Conservation (phyloP, 2,888 invertebrate species). For the Iselma pallidipennis region DNA sequence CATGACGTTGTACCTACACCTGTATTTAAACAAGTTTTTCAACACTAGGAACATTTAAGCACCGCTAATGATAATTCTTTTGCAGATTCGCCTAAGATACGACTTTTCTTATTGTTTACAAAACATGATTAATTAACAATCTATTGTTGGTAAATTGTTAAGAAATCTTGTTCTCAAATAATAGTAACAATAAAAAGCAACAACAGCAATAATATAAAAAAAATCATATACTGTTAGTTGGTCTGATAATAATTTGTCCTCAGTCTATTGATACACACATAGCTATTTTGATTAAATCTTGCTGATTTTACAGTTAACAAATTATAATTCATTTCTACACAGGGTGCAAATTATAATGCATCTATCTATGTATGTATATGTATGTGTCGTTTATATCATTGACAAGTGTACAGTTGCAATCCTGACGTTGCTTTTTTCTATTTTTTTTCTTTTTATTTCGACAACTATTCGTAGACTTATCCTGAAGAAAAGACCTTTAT, state of each 20-base stretch:
- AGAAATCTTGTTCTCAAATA: not conserved
- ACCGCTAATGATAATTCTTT: no score
- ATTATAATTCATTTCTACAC: not conserved
- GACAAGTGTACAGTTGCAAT: not conserved
- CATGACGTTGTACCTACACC: constrained; percentile 13
- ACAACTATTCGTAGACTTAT: not conserved
- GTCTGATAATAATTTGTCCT: not conserved
- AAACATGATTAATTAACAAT: not conserved
- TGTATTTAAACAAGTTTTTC: constrained; percentile 18
- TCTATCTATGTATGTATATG: no score
- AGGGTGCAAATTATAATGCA: constrained; percentile 1
- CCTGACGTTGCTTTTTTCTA: not conserved
- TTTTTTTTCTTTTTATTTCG: not conserved
- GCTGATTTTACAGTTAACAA: constrained; percentile 3
- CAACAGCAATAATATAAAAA: constrained; percentile 3
- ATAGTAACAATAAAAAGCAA: not conserved
- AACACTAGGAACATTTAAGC: constrained; percentile 9
- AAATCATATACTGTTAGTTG: not conserved
- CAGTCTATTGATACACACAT: not conserved
- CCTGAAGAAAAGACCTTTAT: not conserved
- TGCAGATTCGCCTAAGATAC: no score
- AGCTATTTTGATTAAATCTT: constrained; percentile 1
- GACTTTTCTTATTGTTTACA: not conserved
- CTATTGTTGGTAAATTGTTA: not conserved
- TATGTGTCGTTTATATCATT: not conserved